Conservation (phyloP, 2,888 invertebrate species). For the Clistopyga incitator region DNA sequence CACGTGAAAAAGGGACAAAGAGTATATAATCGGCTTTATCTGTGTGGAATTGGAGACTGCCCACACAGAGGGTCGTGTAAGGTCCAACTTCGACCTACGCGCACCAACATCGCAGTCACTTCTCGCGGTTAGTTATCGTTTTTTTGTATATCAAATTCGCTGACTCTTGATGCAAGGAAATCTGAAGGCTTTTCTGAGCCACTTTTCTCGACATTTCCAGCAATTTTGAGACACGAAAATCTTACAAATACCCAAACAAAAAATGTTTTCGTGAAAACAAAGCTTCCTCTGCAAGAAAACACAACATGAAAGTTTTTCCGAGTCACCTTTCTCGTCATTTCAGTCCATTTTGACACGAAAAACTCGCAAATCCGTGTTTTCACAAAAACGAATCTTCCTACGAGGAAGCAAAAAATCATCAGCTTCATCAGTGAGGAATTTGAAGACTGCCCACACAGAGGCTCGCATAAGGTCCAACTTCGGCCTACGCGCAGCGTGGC, state of each 20-base stretch:
- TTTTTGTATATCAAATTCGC: neutral
- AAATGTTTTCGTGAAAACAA: too few species aligned
- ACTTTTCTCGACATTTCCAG: too few species aligned
- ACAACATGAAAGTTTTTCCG: too few species aligned
- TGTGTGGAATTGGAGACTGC: constrained; percentile 41
- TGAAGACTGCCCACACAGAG: constrained; percentile 26
- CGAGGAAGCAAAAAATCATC: too few species aligned
- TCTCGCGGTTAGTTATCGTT: neutral
- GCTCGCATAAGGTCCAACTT: constrained; percentile 2
- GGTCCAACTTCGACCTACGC: constrained; percentile 28
- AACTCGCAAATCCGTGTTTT: too few species aligned
- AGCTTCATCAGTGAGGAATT: too few species aligned
- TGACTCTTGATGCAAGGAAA: neutral
- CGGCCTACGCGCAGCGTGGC: constrained; percentile 30
- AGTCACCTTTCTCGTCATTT: too few species aligned
- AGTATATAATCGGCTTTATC: constrained; percentile 24
- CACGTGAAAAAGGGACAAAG: constrained; percentile 24
- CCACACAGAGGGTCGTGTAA: constrained; percentile 12
- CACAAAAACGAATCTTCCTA: too few species aligned
- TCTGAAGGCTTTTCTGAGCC: too few species aligned
- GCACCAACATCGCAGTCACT: neutral
- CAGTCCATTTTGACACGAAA: neutral
- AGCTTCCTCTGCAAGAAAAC: too few species aligned
- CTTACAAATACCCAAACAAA: too few species aligned
- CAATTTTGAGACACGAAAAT: too few species aligned